phyloP scores from a whole-genome alignment of 1,140 invertebrate species.

The Periplaneta americana region DNA sequence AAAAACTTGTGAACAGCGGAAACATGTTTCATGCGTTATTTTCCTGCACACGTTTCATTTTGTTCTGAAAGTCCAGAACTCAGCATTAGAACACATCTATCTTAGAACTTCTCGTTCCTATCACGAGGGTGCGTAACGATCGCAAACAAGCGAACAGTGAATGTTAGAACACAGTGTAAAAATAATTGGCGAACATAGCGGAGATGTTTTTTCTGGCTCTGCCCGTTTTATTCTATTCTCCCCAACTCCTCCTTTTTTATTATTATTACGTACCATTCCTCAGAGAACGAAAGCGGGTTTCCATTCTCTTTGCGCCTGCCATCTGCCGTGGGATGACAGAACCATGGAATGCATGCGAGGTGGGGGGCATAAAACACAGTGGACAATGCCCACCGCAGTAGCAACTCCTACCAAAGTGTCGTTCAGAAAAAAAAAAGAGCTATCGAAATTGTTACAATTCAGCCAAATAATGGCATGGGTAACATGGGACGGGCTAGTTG shows the following conservation, averaged over 20 bases:
- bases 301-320: neutral
- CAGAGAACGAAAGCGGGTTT: neutral
- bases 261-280: neutral
- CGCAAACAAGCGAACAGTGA: neutral
- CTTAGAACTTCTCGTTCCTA: neutral
- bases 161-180: too few relatives aligned
- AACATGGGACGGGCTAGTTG: neutral
- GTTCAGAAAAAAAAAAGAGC: neutral
- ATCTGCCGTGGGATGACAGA: neutral
- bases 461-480: neutral
- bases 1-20: too few relatives aligned
- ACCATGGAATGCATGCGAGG: neutral
- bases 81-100: neutral
- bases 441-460: neutral
- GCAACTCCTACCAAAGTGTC: neutral
- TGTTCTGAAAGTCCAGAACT: too few relatives aligned
- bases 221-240: too few relatives aligned
- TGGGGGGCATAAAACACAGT: neutral
- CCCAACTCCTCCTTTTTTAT: neutral
- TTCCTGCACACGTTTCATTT: too few relatives aligned
- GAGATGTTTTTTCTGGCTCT: neutral
- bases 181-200: neutral
- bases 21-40: too few relatives aligned
- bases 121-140: neutral
- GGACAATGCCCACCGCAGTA: neutral